phyloP scores from a whole-genome alignment of 2,888 invertebrate species.

The Phania funesta region DNA sequence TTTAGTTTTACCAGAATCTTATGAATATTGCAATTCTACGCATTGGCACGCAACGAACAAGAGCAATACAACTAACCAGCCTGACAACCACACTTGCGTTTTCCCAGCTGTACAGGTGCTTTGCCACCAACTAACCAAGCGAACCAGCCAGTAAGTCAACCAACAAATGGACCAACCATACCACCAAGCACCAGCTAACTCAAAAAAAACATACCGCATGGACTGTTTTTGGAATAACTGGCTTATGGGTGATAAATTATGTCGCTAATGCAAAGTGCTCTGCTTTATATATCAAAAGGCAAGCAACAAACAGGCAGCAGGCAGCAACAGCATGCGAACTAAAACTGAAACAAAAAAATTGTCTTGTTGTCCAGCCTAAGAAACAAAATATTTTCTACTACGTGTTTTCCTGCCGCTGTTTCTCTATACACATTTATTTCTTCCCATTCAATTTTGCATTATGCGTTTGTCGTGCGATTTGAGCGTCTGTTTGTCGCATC shows the following conservation, averaged over 20 bases:
- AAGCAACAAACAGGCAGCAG: slow-evolving; percentile 37
- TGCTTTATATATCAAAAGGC: slow-evolving; percentile 72
- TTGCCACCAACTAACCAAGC: slow-evolving; percentile 53
- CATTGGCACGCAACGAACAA: slow-evolving; percentile 65
- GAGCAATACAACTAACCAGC: slow-evolving; percentile 39
- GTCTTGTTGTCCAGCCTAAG: slow-evolving; percentile 61
- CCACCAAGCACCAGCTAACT: neutral
- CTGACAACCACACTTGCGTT: slow-evolving; percentile 62
- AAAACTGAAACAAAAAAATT: slow-evolving; percentile 49
- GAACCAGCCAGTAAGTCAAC: slow-evolving; percentile 6
- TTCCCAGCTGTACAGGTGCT: slow-evolving; percentile 64
- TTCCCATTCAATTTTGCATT: slow-evolving; percentile 44
- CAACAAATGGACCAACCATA: slow-evolving; percentile 24
- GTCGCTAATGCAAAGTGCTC: slow-evolving; percentile 80
- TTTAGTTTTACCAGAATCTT: slow-evolving; percentile 46
- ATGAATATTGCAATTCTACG: slow-evolving; percentile 65
- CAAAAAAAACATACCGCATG: slow-evolving; percentile 31
- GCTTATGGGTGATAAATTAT: slow-evolving; percentile 79
- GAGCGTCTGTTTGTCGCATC: slow-evolving; percentile 69
- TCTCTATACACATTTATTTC: neutral
- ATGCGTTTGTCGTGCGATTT: slow-evolving; percentile 52
- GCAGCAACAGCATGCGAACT: slow-evolving; percentile 48
- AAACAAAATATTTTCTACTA: slow-evolving; percentile 73
- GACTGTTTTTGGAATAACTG: slow-evolving; percentile 50
- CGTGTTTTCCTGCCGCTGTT: slow-evolving; percentile 67